Conservation (phyloP, 2,888 invertebrate genomes). For the Bibio marci region DNA sequence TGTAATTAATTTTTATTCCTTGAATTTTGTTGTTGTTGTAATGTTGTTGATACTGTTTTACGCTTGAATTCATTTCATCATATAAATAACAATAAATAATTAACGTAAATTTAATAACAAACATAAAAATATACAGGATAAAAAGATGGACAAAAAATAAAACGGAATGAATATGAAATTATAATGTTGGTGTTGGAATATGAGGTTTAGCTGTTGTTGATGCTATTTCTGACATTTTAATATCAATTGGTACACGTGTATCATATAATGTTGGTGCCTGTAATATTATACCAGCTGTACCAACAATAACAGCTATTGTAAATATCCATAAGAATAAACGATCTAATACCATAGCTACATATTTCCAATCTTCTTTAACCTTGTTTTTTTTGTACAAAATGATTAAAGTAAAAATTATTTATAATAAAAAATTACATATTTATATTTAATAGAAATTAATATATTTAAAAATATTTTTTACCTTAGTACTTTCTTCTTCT, state of each 20-base stretch:
- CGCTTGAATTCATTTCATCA: too few species aligned
- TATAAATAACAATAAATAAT: too few species aligned
- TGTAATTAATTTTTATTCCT: too few species aligned
- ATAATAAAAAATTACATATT: not conserved
- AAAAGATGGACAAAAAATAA: too few species aligned
- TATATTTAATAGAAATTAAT: not conserved
- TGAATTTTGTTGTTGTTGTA: too few species aligned
- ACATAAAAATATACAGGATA: too few species aligned
- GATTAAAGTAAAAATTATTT: not conserved
- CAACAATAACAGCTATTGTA: slow-evolving; percentile 85
- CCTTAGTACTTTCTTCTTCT: slow-evolving; percentile 81
- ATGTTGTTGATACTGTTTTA: too few species aligned
- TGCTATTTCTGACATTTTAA: slow-evolving; percentile 76
- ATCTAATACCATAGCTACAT: slow-evolving; percentile 95
- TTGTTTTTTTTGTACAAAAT: slow-evolving; percentile 18
- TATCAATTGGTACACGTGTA: slow-evolving; percentile 73
- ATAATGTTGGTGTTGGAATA: slow-evolving; percentile 29
- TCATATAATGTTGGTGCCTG: slow-evolving; percentile 92
- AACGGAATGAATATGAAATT: slow-evolving; percentile 14
- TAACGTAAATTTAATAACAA: too few species aligned
- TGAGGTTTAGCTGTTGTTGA: slow-evolving; percentile 74
- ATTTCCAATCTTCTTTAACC: slow-evolving; percentile 98
- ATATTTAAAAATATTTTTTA: slow-evolving; percentile 27
- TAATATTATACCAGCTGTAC: slow-evolving; percentile 84
- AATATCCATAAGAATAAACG: slow-evolving; percentile 95